These are phyloP conservation scores for Octodonta nipae DNA, from an alignment of 2,888 invertebrate species.

Conservation along the genomic window DNA sequence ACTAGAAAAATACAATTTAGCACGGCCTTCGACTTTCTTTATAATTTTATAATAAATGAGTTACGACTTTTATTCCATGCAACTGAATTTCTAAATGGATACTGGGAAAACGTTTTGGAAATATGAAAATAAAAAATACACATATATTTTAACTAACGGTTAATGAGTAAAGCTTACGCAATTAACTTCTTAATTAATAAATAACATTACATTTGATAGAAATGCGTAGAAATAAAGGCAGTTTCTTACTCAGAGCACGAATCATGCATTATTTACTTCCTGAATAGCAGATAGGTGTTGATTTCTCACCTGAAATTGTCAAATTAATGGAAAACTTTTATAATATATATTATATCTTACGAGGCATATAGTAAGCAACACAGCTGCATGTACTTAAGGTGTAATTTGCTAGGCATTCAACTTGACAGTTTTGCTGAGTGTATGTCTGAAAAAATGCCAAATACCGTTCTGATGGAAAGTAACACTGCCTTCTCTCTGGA, in stretches of 20 bases:
- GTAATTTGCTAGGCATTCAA: slow-evolving; percentile 58
- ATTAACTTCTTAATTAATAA: too few species aligned
- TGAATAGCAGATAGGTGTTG: slow-evolving; percentile 45
- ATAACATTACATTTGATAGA: too few species aligned
- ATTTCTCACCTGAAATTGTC: slow-evolving; percentile 39
- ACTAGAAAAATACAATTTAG: too few species aligned
- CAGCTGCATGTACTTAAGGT: slow-evolving; percentile 50
- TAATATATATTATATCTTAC: slow-evolving; percentile 26
- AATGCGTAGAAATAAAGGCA: too few species aligned
- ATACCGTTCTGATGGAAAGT: slow-evolving; percentile 51
- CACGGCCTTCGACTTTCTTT: too few species aligned
- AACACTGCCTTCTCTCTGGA: slow-evolving; percentile 53
- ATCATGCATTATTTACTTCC: slow-evolving; percentile 43
- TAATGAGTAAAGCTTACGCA: too few species aligned
- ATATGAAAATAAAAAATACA: too few species aligned
- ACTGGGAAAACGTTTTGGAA: too few species aligned
- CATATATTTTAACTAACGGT: too few species aligned
- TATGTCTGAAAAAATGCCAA: slow-evolving; percentile 54
- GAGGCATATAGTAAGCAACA: slow-evolving; percentile 59
- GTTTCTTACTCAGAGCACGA: slow-evolving; percentile 41
- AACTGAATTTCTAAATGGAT: too few species aligned
- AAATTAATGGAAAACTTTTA: slow-evolving; percentile 6
- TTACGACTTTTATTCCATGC: too few species aligned
- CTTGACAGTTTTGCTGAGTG: slow-evolving; percentile 59
- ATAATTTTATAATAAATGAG: too few species aligned